Evolutionary conservation across 2,113 vertebrate genomes (phyloP), one percentile per base, ranked within the genome.

Genomic region (Cepphus grylle): DNA sequence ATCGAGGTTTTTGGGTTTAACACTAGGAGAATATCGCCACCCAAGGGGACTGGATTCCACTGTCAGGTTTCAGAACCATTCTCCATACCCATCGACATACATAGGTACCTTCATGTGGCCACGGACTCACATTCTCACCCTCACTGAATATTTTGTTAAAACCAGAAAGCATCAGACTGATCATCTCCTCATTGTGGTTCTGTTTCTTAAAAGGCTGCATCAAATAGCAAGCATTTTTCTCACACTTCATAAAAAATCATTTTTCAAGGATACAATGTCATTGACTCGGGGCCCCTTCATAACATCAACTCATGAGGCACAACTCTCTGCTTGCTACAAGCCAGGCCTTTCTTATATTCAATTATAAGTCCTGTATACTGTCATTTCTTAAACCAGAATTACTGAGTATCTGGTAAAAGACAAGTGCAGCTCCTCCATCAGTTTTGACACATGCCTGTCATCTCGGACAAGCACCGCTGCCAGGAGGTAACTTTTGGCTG

Each of bases 381-480:
- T 71, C 16, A 56, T 36, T 93, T 93, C 23, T 72, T 66, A 55
- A 78, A 66, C 45, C 5, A 15, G 40, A 88, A 81, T 76, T 65
- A 87, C 59, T 67, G 47, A 66, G n/a, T 50, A 42, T 34, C 47
- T 49, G 38, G 43, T 86, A 66, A 82, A 86, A 74, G 53, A 40
- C 52, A 85, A 90, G 34, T 36, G 42, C 70, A n/a, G 17, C 42
- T 81, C 66, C 73, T 93, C 32, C n/a, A 50, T 30, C 16, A 30
- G 34, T 70, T 81, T 40, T 67, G 82, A 81, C 3, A 2, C 6
- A 5, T 55, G 26, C 26, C 22, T 56, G 47, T 47, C 61, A 47
- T 69, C 4, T 6, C 4, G 16, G 56, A 58, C 0, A 6, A 88
- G 40, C 40, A 65, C 15, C 2, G 2, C 12, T 2, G 1, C 21